Conservation (phyloP, 2,797 vertebrate genomes). For the Tragopan temminckii region DNA sequence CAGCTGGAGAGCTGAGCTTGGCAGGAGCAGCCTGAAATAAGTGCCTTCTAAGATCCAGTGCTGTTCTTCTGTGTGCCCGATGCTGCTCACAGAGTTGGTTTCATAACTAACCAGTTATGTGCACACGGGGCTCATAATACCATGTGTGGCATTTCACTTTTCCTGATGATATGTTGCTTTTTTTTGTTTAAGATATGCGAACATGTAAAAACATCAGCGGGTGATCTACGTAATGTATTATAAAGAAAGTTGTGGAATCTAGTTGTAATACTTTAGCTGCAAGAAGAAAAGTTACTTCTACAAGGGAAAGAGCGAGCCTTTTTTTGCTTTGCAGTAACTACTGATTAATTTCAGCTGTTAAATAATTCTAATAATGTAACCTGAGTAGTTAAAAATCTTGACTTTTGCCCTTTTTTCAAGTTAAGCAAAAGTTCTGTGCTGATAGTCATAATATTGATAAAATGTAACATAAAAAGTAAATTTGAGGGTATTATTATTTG, state of each 20-base stretch:
- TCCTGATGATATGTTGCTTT: neutral
- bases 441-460: neutral
- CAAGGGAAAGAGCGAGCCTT: neutral
- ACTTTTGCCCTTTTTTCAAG: neutral
- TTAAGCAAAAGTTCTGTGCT: neutral
- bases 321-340: neutral
- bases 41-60: rapidly evolving
- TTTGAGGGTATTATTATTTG: neutral
- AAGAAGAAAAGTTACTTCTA: neutral
- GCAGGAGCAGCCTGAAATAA: neutral
- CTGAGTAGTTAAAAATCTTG: neutral
- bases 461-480: neutral
- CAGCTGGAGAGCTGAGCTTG: neutral
- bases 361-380: neutral
- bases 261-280: neutral
- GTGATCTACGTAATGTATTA: neutral
- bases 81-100: neutral
- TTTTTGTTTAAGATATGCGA: neutral
- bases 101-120: neutral
- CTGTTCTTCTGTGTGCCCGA: too few relatives aligned
- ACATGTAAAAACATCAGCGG: neutral
- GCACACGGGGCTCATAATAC: too few relatives aligned
- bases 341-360: neutral
- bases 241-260: neutral
- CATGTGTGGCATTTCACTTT: neutral